phyloP scores from a whole-genome alignment of 2,113 vertebrate species.

The Opisthocomus hoazin region DNA sequence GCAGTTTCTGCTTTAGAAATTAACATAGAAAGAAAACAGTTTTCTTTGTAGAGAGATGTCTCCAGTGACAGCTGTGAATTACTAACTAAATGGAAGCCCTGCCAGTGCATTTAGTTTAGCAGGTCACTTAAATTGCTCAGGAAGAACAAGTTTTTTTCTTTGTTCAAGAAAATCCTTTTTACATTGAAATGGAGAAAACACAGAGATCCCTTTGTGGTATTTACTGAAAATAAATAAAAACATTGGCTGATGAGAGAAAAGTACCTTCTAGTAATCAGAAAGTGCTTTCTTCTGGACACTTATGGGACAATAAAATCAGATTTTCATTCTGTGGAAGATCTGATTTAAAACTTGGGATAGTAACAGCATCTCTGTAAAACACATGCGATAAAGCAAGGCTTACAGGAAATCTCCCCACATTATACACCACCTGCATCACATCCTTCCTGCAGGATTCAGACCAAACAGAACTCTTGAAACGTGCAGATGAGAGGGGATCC shows the following conservation, averaged over 20 bases:
- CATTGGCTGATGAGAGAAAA: not conserved
- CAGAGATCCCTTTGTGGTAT: not conserved
- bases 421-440: not conserved
- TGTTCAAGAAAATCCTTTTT: constrained; percentile 7
- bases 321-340: not conserved
- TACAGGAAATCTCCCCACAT: not conserved
- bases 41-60: constrained; percentile 43
- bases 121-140: constrained; percentile 53
- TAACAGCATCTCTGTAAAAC: not conserved
- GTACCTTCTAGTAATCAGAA: not conserved
- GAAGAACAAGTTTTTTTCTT: not conserved
- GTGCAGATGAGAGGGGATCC: not conserved
- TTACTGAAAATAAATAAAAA: constrained; percentile 43
- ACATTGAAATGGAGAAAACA: constrained; percentile 24
- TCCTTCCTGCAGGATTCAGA: not conserved
- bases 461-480: not conserved
- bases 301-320: not conserved
- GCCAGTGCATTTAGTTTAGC: constrained; percentile 46
- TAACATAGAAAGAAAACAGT: constrained; percentile 50
- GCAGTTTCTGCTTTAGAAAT: constrained; percentile 50
- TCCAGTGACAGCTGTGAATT: constrained; percentile 61
- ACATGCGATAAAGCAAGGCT: not conserved
- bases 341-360: not conserved
- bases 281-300: not conserved
- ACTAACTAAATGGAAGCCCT: constrained; percentile 53